These are phyloP conservation scores for Anniella stebbinsi DNA, from an alignment of 2,797 vertebrate species.

Conservation along the genomic window DNA sequence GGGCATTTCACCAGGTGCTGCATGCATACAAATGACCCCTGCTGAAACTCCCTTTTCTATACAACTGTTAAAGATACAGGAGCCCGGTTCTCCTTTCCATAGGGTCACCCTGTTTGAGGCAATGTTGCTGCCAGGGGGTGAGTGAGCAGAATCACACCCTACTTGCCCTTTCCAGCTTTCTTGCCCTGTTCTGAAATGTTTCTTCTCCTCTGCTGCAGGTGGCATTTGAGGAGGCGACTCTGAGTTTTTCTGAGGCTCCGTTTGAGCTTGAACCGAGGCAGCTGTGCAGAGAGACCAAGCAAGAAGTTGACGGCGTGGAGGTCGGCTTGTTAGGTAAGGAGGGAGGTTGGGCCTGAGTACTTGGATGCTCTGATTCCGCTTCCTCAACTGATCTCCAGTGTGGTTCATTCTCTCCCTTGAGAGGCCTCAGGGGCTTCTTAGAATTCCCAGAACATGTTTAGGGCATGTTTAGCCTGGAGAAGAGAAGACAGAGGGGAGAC, in stretches of 20 bases:
- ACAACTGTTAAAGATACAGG: too few relatives aligned
- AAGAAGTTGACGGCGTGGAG: neutral
- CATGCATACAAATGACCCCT: too few relatives aligned
- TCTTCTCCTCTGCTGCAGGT: neutral
- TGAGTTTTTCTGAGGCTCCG: neutral
- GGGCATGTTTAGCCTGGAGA: too few relatives aligned
- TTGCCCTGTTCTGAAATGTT: neutral
- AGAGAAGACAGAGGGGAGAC: too few relatives aligned
- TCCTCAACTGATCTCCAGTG: neutral
- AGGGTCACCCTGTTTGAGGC: too few relatives aligned
- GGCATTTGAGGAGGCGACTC: neutral
- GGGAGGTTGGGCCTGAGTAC: neutral
- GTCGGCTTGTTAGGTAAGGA: neutral
- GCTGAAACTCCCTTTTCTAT: too few relatives aligned
- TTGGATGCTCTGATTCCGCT: neutral
- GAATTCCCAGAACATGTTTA: neutral
- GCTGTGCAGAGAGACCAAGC: neutral
- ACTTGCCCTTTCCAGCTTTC: neutral
- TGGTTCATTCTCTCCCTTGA: neutral
- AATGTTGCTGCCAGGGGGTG: too few relatives aligned
- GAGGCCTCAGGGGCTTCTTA: neutral
- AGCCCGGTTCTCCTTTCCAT: too few relatives aligned
- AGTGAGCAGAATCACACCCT: too few relatives aligned
- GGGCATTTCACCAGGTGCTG: too few relatives aligned
- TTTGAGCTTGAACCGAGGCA: neutral